Evolutionary conservation across 2,888 invertebrate species (phyloP).

Genomic region (Melanotus villosus): DNA sequence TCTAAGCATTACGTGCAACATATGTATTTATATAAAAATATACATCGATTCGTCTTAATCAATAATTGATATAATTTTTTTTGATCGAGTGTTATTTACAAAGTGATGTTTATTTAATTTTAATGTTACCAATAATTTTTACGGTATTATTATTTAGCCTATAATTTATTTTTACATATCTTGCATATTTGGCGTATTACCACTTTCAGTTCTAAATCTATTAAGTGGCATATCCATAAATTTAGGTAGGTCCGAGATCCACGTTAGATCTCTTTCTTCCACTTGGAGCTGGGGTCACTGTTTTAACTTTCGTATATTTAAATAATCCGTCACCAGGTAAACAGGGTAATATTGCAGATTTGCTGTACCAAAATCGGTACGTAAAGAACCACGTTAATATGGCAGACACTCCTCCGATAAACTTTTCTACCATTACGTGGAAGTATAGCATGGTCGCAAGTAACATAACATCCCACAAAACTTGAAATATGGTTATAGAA

Average conservation of each 20-base stretch:
- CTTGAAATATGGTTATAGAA: slow-evolving; percentile 81
- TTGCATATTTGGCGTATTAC: slow-evolving; percentile 26
- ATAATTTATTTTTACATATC: no score
- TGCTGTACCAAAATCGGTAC: slow-evolving; percentile 84
- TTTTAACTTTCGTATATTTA: slow-evolving; percentile 78
- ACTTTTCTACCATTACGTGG: slow-evolving; percentile 96
- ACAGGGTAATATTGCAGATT: slow-evolving; percentile 75
- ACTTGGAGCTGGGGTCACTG: slow-evolving; percentile 45
- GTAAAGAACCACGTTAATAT: slow-evolving; percentile 92
- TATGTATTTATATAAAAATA: no score
- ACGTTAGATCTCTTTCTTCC: slow-evolving; percentile 67
- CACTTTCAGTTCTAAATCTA: slow-evolving; percentile 57
- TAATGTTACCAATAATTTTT: no score
- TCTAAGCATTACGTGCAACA: no score
- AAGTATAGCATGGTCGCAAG: slow-evolving; percentile 94
- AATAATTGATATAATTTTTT: no score
- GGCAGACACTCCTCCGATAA: slow-evolving; percentile 89
- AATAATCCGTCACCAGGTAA: slow-evolving; percentile 86
- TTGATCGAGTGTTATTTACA: no score
- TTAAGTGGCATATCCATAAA: slow-evolving; percentile 89
- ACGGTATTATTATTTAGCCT: no score
- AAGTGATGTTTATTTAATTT: no score
- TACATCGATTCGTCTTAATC: no score
- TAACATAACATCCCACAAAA: slow-evolving; percentile 97
- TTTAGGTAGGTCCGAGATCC: slow-evolving; percentile 70